Percentiles rank a stretch among this genome's conserved stretches.
These are phyloP conservation scores for Drosophila cognata DNA, from an alignment of 2,888 invertebrate genomes.

Conservation along the genomic window DNA sequence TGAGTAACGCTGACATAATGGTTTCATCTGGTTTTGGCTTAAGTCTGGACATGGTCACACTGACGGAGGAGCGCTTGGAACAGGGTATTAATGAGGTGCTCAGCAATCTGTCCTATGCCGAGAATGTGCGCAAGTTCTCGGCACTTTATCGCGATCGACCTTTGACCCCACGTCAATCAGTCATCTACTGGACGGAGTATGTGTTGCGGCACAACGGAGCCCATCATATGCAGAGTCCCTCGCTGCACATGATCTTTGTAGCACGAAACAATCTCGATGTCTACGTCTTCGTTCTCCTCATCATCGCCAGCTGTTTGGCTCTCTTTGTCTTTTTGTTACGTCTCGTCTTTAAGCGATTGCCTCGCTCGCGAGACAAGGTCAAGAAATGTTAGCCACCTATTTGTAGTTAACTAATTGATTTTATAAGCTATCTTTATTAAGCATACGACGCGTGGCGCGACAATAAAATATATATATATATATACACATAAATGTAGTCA, in stretches of 20 bases:
- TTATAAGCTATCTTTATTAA: constrained; percentile 14
- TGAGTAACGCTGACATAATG: constrained; percentile 57
- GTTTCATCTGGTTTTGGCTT: constrained; percentile 62
- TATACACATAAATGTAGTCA: background rate
- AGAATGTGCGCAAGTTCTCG: constrained; percentile 84
- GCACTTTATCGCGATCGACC: constrained; percentile 86
- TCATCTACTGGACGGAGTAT: constrained; percentile 87
- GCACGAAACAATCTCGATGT: constrained; percentile 86
- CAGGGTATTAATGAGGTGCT: constrained; percentile 64
- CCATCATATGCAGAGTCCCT: constrained; percentile 85
- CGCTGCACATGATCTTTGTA: constrained; percentile 84
- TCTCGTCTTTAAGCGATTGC: background rate
- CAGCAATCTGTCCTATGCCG: constrained; percentile 54
- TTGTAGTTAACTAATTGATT: constrained; percentile 10
- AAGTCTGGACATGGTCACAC: constrained; percentile 36
- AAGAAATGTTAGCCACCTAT: constrained; percentile 18
- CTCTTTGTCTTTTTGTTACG: constrained; percentile 11
- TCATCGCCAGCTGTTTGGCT: background rate
- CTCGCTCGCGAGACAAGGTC: constrained; percentile 31
- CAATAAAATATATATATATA: constrained; percentile 4
- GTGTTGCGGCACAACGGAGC: constrained; percentile 86
- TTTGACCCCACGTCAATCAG: constrained; percentile 85
- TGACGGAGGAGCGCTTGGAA: constrained; percentile 50
- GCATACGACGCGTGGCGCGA: constrained; percentile 20
- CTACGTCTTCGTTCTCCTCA: constrained; percentile 30